Evolutionary conservation across 2,113 vertebrate species (phyloP), one percentile per base, ranked within the genome.

Genomic region (Haemorhous mexicanus): DNA sequence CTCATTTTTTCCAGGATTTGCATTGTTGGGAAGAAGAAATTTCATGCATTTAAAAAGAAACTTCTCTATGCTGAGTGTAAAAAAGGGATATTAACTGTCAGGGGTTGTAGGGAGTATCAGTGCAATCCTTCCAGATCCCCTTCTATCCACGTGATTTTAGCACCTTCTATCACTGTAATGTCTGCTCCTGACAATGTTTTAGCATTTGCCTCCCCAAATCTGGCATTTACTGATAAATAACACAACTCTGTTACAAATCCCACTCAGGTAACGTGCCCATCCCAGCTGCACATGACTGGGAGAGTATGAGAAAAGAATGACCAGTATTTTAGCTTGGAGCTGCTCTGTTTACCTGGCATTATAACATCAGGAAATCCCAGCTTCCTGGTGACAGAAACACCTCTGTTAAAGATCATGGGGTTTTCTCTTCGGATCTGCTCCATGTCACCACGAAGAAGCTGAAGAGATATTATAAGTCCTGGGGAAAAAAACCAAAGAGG

Each of bases 381-480:
- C 96, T 99, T 99, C 96, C 99, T 98, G 79, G 99, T 99, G 94
- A 99, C 96, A 74, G 99, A 98, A 96, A 99, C 95, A 0, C 99
- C 99, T 89, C 99, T 98, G 98, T 97, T 99, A 97, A 99, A 99
- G 93, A 99, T 98, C 81, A 99, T 98, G 74, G 99, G 99, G 94
- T 99, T 99, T 96, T 99, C 99, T 89, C 99, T 98, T 81, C 99
- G 98, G 95, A 99, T 98, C 96, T 99, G 99, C 89, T 99, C 99
- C 98, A 99, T 98, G 97, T 99, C 99, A 11, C 99, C 99, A 82
- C 99, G 98, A 95, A 99, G 98, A 93, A 99, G 98, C 97, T 99
- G 99, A 83, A 99, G 98, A 94, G 99, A 99, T 95, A 99, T 98
- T 91, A 99, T 99, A 97, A 99, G 98, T 96, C 99, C 99, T 99